Conservation (phyloP, 2,797 vertebrate species). For the Enteromius mattozi region DNA sequence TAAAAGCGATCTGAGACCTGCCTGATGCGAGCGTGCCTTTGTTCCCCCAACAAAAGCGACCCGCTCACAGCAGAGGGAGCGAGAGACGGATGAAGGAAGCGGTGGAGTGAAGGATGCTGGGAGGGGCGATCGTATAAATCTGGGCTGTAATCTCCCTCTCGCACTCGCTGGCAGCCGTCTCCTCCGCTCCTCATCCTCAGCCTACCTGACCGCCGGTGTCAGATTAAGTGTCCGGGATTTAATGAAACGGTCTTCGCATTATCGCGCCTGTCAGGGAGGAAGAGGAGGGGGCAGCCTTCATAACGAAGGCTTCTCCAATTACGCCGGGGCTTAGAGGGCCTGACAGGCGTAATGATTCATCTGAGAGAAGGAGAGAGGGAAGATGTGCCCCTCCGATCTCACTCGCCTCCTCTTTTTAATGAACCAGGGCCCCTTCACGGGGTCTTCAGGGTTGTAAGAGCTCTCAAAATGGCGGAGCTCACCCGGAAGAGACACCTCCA, state of each 20-base stretch:
- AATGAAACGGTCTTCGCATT: constrained; percentile 84
- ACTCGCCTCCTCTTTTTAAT: constrained; percentile 70
- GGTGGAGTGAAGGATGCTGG: constrained; percentile 31
- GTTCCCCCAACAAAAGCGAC: constrained; percentile 68
- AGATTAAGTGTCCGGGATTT: constrained; percentile 83
- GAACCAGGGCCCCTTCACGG: constrained; percentile 21
- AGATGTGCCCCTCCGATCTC: constrained; percentile 49
- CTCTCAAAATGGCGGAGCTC: constrained; percentile 47
- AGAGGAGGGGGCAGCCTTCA: constrained; percentile 70
- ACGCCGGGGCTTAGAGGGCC: constrained; percentile 78
- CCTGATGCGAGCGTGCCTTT: constrained; percentile 71
- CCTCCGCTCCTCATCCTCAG: constrained; percentile 49
- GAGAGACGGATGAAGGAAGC: constrained; percentile 42
- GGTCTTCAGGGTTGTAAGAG: constrained; percentile 57
- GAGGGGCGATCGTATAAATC: constrained; percentile 48
- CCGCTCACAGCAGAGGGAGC: constrained; percentile 56
- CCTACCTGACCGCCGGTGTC: constrained; percentile 75
- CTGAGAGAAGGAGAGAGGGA: constrained; percentile 51
- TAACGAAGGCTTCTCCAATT: constrained; percentile 85
- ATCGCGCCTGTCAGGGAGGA: constrained; percentile 80
- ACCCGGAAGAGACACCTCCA: not conserved
- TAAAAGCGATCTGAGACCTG: not conserved
- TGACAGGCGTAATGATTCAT: constrained; percentile 86
- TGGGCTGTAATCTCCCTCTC: constrained; percentile 36
- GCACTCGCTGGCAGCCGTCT: constrained; percentile 20